Evolutionary conservation across 2,888 invertebrate species (phyloP), one percentile per base, ranked within the genome.

Genomic region (Aporophyla nigra): DNA sequence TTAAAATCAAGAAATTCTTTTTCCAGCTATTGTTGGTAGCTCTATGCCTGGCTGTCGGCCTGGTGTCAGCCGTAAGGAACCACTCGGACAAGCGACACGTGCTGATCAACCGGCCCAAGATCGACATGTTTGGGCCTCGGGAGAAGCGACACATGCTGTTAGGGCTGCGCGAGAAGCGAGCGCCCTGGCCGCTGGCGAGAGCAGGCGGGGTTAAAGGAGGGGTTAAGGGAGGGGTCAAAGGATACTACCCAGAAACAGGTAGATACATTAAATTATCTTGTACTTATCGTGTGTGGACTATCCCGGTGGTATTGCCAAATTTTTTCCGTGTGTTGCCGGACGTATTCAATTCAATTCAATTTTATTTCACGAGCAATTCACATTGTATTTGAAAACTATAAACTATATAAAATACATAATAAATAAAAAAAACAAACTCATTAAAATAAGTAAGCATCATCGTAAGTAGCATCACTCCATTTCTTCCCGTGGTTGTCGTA

Each of bases 21-120:
- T 81, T 82, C 14, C 79, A 87, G 87, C 14, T 88, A 0, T 43
- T 83, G 9, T 19, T 88, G 5, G 0, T 77, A 0, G 70, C 74
- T 12, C 10, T 85, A 0, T 82, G 79, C 67, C 24, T 83, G 27
- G 81, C 67, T 1, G 21, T 79, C 24, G 16, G 76, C 73, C 12
- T 92, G 59, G 89, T 75, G 21, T 53, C 78, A 0, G 83, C 89
- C 5, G 69, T 89, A 0, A 89, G 89, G 0, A 84, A 90, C 5
- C 77, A 88, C 76, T 80, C 78, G 0, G 33, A 80, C n/a, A 74
- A 82, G n/a, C n/a, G 74, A 24, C 67, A 76, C 6, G 58, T 76
- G 40, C 84, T 90, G n/a, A 73, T 90, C 62, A 90, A 90, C 85
- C 68, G 88, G 2, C 90, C 91, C 1, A 74, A 71, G 19, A 65